Evolutionary conservation across 2,113 vertebrate genomes (phyloP).

Genomic region (Pollachius pollachius): DNA sequence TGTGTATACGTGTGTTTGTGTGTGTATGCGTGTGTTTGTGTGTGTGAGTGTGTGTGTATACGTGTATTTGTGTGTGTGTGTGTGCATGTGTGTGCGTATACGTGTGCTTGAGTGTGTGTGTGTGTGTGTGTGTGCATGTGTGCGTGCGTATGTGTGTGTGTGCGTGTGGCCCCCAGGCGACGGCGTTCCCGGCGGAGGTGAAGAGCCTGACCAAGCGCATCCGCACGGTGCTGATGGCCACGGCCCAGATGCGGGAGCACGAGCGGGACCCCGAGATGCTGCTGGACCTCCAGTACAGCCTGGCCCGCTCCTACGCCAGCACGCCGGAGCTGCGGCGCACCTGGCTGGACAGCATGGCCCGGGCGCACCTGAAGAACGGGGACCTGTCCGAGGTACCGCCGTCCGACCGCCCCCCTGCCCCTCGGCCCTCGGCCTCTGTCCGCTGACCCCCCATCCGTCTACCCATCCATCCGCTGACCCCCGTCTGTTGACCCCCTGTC

Average conservation of each 20-base stretch:
- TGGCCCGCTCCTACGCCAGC: conserved; percentile 95
- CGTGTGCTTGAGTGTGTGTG: not conserved
- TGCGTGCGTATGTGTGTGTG: too few relatives aligned
- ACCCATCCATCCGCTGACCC: too few relatives aligned
- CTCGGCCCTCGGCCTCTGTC: not conserved
- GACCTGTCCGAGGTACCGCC: conserved; percentile 89
- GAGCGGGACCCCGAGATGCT: conserved; percentile 96
- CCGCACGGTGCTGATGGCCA: conserved; percentile 97
- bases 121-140: too few relatives aligned
- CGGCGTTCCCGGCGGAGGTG: conserved; percentile 90
- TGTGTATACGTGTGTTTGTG: not conserved
- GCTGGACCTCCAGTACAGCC: conserved; percentile 93
- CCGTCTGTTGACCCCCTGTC: not conserved
- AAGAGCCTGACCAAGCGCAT: conserved; percentile 96
- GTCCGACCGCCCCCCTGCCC: not conserved
- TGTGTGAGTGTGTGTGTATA: not conserved
- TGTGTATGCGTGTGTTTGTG: too few relatives aligned
- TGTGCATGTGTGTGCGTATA: too few relatives aligned
- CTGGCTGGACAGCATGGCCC: conserved; percentile 97
- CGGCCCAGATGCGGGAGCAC: conserved; percentile 95
- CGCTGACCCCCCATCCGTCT: too few relatives aligned
- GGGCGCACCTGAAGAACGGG: conserved; percentile 92
- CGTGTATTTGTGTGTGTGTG: too few relatives aligned
- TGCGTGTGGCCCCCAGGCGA: conserved; percentile 70
- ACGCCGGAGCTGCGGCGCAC: conserved; percentile 94